Conservation (phyloP, 2,888 invertebrate species). For the Drepana falcataria region DNA sequence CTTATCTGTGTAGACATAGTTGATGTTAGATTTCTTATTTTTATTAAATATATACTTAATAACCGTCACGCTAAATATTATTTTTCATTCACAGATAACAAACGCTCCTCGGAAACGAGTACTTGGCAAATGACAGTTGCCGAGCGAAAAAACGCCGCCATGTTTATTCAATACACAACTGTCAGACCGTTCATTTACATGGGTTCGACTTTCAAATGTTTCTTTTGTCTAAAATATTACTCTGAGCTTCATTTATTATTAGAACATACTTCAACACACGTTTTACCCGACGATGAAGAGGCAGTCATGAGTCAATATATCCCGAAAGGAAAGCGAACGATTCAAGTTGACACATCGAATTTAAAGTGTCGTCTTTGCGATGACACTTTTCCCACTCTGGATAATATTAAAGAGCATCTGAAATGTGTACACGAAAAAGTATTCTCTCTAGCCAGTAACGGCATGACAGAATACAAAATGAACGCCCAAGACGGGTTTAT, state of each 20-base stretch:
- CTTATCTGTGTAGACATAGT: no score
- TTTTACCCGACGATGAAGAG: constrained; percentile 14
- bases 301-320: constrained; percentile 34
- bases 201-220: constrained; percentile 51
- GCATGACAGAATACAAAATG: constrained; percentile 50
- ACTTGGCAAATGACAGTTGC: constrained; percentile 50
- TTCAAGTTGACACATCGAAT: constrained; percentile 46
- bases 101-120: constrained; percentile 25
- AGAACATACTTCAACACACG: constrained; percentile 38
- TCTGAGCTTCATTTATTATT: constrained; percentile 31
- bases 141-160: constrained; percentile 47
- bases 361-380: constrained; percentile 42
- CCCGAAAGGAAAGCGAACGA: constrained; percentile 35
- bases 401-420: constrained; percentile 35
- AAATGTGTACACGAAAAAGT: constrained; percentile 24
- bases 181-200: constrained; percentile 49
- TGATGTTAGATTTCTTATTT: no score
- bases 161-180: constrained; percentile 42
- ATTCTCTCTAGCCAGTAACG: constrained; percentile 37
- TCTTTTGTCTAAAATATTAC: constrained; percentile 43
- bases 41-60: no score
- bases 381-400: constrained; percentile 23
- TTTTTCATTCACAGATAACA: constrained; percentile 22
- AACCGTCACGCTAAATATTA: neutral
- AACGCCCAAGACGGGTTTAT: constrained; percentile 28